Evolutionary conservation across 2,888 invertebrate species (phyloP), one percentile per base, ranked within the genome.

Genomic region (Phortica magna): DNA sequence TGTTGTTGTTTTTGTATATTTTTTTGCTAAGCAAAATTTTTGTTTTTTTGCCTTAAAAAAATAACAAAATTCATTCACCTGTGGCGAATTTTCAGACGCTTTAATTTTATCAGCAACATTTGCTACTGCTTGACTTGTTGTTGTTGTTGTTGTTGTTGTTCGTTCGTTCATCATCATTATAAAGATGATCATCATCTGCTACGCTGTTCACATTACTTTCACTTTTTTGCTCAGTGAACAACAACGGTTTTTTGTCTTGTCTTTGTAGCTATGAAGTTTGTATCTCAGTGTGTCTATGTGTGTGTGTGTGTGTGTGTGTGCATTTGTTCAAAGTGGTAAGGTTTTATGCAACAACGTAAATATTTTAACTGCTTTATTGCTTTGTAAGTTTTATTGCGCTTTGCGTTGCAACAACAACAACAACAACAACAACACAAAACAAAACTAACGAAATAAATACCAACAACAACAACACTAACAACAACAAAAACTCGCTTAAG

Each of bases 341-440:
- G 84, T 79, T 87, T 85, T 85, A 85, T 88, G 85, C 85, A 85
- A 85, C 85, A 87, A 80, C 86, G 84, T 84, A 77, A 85, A 83
- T 85, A 82, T 82, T 86, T 82, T 85, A 80, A 81, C 81, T 85
- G 84, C 82, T 82, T 79, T 80, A 82, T 82, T 79, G 80, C 79
- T 76, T 71, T 53, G 17, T 53, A 71, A 71, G 78, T 64, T 78
- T 39, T 55, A 74, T 64, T 59, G 41, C 31, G 68, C 42, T 41
- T 65, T 65, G 42, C 42, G 19, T 68, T 43, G 67, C 74, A 73
- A 67, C 73, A 53, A 41, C 48, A 65, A 55, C 55, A 53, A 65
- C 39, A 74, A 41, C 17, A n/a, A n/a, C n/a, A n/a, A 17, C 17
- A 68, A 70, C 10, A 48, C n/a, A 31, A 70, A 19, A 70, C 43